These are phyloP conservation scores for Hypselothyrea guttata DNA, from an alignment of 2,888 invertebrate genomes.

Conservation along the genomic window DNA sequence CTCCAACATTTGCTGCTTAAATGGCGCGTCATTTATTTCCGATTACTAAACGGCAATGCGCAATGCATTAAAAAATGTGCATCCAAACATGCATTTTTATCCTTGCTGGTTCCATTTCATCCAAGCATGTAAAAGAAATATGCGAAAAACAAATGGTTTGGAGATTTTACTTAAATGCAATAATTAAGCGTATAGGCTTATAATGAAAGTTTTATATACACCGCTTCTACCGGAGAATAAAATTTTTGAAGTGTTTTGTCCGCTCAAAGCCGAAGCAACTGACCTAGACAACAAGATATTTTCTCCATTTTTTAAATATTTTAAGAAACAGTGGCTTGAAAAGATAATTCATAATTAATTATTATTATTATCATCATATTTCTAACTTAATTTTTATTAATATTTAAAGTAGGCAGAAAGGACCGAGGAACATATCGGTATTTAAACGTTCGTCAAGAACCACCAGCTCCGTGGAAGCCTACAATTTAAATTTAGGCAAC, in stretches of 20 bases:
- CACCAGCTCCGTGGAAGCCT: not conserved
- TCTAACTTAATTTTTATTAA: too few relatives aligned
- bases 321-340: slow-evolving; percentile 5
- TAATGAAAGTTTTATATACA: slow-evolving; percentile 2
- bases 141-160: not conserved
- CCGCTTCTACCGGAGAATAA: not conserved
- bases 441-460: slow-evolving; percentile 8
- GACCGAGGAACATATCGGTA: slow-evolving; percentile 11
- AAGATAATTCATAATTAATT: slow-evolving; percentile 4
- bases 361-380: too few relatives aligned
- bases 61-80: slow-evolving; percentile 2
- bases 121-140: slow-evolving; percentile 8
- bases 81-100: slow-evolving; percentile 3
- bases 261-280: not conserved
- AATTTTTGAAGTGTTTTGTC: slow-evolving; percentile 9
- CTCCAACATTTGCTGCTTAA: slow-evolving; percentile 11
- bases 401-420: slow-evolving; percentile 1
- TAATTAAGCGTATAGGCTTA: slow-evolving; percentile 7
- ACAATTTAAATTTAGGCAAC: not conserved
- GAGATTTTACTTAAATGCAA: slow-evolving; percentile 6
- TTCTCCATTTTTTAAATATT: slow-evolving; percentile 6
- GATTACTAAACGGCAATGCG: slow-evolving; percentile 8
- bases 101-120: slow-evolving; percentile 13
- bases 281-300: slow-evolving; percentile 1
- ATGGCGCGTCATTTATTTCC: slow-evolving; percentile 12